Evolutionary conservation across 1,140 invertebrate genomes (phyloP).

Genomic region (Reticulitermes speratus): DNA sequence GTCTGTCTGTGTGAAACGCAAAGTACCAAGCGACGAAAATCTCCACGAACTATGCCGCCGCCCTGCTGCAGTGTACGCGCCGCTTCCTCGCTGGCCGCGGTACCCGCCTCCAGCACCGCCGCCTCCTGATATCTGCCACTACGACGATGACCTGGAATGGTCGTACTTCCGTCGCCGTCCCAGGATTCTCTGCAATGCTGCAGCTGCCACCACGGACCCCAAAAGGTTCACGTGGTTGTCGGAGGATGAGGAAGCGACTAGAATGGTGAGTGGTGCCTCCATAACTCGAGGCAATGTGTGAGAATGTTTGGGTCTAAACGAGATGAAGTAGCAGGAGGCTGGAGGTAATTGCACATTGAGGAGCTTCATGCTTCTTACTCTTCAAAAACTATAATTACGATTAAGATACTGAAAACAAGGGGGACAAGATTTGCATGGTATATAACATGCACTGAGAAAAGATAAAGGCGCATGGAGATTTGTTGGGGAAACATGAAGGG

Average conservation of each 20-base stretch:
- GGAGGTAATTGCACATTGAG: too few species aligned
- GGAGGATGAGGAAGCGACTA: constrained; percentile 69
- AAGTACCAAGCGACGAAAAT: constrained; percentile 82
- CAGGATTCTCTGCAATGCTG: constrained; percentile 64
- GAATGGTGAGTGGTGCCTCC: constrained; percentile 54
- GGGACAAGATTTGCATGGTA: too few species aligned
- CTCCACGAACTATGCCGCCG: constrained; percentile 58
- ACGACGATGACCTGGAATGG: constrained; percentile 50
- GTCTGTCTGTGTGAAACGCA: constrained; percentile 79
- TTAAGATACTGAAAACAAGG: too few species aligned
- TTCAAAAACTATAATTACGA: background rate
- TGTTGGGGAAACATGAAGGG: too few species aligned
- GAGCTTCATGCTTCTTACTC: background rate
- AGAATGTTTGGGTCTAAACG: background rate
- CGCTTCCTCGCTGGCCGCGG: constrained; percentile 67
- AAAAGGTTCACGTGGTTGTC: constrained; percentile 73
- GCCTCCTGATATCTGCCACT: constrained; percentile 41
- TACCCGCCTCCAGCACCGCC: constrained; percentile 55
- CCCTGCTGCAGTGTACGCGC: constrained; percentile 61
- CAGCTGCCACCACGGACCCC: constrained; percentile 52
- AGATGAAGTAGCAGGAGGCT: background rate
- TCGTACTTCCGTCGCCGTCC: constrained; percentile 75
- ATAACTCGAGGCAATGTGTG: too few species aligned
- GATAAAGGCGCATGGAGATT: too few species aligned
- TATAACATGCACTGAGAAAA: too few species aligned